Base-by-base conservation (phyloP, 2,113 vertebrate genomes). In the Amazona vittata region DNA sequence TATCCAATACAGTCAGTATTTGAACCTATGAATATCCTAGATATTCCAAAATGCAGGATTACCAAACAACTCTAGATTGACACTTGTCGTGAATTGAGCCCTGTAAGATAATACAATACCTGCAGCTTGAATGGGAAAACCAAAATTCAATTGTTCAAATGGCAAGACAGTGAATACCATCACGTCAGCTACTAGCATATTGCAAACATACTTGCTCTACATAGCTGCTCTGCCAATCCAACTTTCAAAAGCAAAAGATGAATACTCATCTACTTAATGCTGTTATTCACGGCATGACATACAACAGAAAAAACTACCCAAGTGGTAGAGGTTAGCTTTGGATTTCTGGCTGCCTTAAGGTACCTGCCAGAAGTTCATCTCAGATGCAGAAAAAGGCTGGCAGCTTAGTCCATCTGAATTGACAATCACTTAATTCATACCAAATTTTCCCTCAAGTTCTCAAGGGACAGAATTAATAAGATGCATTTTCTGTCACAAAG, bases 161-260 rank as follows among this genome's bases (percentile, higher is more conserved):
- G 21, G 18, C 33, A 59, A 33, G 37, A 52, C 28, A 67, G 33
- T 44, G 59, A 74, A 67, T 39, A 52, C 16, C 39, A 59, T 59
- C 26, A 46, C 29, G 22, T 7, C 0, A 0, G 37, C 24, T 29
- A n/a, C 41, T 39, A 5, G 16, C 28, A 31, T 39, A 44, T 0
- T 21, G 25, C 52, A 79, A 78, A 47, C 31, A 24, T 6, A 11
- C 20, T 19, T 46, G n/a, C 52, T 41, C 44, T 74, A 68, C 24
- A 12, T 3, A 85, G 35, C 26, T 65, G 18, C 26, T 52, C 15
- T 31, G 39, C 15, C 64, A 22, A 52, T 28, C 52, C 71, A 3
- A 26, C 59, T 63, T 92, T 77, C 16, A 60, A 59, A 46, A 65
- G 33, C 9, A 65, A 53, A 62, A 62, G 17, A 15, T 41, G 69